Conservation (phyloP, 2,797 vertebrate genomes). For the Sebastes nivosus region DNA sequence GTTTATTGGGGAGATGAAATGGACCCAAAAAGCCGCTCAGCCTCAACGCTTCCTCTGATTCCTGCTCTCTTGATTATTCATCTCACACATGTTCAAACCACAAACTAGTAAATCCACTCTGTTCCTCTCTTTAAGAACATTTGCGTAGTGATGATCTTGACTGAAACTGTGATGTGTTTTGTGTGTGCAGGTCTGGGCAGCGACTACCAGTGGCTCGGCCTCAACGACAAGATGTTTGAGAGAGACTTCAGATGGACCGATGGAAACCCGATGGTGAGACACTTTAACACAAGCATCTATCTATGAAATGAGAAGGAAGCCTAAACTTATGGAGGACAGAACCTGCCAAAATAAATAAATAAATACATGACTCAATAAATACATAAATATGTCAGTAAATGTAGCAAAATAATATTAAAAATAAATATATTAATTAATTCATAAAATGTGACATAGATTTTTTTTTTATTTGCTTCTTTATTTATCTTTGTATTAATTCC, state of each 20-base stretch:
- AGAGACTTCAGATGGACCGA: slow-evolving; percentile 97
- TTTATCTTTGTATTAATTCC: no score
- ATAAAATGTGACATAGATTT: no score
- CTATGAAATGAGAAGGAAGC: not conserved
- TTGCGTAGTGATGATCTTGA: no score
- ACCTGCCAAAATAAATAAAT: no score
- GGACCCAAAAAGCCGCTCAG: not conserved
- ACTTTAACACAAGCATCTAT: not conserved
- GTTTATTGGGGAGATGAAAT: no score
- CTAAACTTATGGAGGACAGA: no score
- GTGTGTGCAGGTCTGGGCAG: slow-evolving; percentile 87
- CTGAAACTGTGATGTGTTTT: slow-evolving; percentile 1
- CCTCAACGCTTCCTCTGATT: not conserved
- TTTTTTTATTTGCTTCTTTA: no score
- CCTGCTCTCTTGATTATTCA: not conserved
- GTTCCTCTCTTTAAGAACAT: no score
- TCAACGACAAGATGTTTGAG: slow-evolving; percentile 98
- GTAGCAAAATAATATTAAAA: no score
- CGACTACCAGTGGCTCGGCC: slow-evolving; percentile 97
- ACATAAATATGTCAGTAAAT: no score
- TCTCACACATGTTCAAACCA: slow-evolving; percentile 1
- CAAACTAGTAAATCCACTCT: not conserved
- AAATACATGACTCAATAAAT: not conserved
- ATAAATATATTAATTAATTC: no score
- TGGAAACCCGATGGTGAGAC: slow-evolving; percentile 89